Evolutionary conservation across 2,888 invertebrate species (phyloP).

Genomic region (Crocallis elinguaria): DNA sequence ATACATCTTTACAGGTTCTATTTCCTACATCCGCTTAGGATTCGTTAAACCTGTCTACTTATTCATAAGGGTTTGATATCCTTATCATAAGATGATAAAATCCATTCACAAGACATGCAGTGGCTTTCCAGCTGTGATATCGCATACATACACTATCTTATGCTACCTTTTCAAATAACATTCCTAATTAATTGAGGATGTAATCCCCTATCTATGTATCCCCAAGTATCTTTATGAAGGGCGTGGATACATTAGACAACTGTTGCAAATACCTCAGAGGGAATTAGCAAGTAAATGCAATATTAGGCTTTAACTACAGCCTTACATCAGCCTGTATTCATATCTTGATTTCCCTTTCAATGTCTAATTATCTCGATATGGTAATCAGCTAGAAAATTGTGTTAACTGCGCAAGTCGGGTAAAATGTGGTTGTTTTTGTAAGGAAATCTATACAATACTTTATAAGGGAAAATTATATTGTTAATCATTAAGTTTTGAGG

Average conservation of each 20-base stretch:
- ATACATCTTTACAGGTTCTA: no score
- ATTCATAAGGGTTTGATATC: conserved; percentile 5
- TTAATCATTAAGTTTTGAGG: no score
- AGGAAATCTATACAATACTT: no score
- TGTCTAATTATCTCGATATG: conserved; percentile 2
- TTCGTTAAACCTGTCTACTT: no score
- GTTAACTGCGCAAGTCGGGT: no score
- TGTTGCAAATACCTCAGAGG: conserved; percentile 6
- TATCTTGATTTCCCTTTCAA: conserved; percentile 47
- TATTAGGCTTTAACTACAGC: conserved; percentile 33
- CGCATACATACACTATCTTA: conserved; percentile 23
- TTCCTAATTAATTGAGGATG: conserved; percentile 38
- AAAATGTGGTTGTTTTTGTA: no score
- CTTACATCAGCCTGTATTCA: conserved; percentile 26
- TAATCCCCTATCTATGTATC: conserved; percentile 25
- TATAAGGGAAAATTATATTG: no score
- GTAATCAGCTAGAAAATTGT: not conserved
- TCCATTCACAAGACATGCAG: conserved; percentile 1
- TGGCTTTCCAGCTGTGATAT: conserved; percentile 17
- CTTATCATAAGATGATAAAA: conserved; percentile 9
- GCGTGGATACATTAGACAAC: conserved; percentile 24
- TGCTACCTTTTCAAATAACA: conserved; percentile 24
- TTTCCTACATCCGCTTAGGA: no score
- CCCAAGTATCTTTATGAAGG: conserved; percentile 5
- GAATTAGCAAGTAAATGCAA: conserved; percentile 42